Percentiles rank a stretch among this genome's conserved stretches.
phyloP scores from a whole-genome alignment of 2,113 vertebrate genomes.

The Ursus arctos region DNA sequence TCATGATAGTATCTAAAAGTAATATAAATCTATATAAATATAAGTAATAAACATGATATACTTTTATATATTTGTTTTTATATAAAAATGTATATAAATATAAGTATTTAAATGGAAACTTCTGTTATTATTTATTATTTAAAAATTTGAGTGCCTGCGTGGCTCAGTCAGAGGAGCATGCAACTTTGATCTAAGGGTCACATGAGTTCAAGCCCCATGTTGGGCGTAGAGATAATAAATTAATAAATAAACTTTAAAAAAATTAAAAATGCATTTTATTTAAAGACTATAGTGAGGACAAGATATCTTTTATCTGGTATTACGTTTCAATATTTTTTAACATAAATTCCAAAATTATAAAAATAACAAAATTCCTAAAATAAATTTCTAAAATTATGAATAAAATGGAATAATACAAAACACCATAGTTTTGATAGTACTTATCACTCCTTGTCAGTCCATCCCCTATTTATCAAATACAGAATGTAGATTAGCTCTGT shows the following conservation, averaged over 20 bases:
- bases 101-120: background rate
- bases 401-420: background rate
- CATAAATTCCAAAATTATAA: conserved; percentile 4
- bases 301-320: background rate
- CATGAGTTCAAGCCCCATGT: background rate
- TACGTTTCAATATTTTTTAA: background rate
- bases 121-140: background rate
- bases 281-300: background rate
- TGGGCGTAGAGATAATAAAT: background rate
- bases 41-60: background rate
- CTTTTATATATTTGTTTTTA: background rate
- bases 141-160: background rate
- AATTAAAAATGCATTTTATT: background rate
- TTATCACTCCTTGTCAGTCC: background rate
- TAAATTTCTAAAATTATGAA: background rate
- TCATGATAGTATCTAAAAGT: background rate
- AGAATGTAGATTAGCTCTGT: background rate
- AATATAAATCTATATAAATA: background rate
- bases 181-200: background rate
- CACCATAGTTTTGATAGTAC: background rate
- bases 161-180: background rate
- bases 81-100: background rate
- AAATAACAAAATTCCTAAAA: background rate
- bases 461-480: background rate
- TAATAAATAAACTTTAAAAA: background rate